Percentiles rank a stretch among this genome's conserved stretches.
Conservation (phyloP, 92 coral and sea anemone genomes). For the Scolanthus callimorphus region DNA sequence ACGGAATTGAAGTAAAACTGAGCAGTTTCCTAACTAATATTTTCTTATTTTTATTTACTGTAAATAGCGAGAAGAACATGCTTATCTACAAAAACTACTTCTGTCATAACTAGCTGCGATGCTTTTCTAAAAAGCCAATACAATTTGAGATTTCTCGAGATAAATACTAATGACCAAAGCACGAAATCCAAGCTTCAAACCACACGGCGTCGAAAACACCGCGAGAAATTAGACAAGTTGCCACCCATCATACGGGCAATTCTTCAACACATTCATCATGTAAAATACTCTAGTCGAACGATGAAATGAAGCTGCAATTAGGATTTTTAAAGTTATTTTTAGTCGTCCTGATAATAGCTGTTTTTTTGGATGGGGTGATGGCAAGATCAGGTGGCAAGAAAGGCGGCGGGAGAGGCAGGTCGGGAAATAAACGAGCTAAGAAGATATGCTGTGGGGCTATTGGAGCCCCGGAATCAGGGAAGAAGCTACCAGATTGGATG, state of each 20-base stretch:
- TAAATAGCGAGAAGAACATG: no score
- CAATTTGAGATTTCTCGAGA: neutral
- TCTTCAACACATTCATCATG: no score
- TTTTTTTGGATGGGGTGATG: neutral
- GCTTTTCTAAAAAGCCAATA: neutral
- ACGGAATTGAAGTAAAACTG: no score
- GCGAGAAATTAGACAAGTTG: neutral
- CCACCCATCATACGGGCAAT: neutral
- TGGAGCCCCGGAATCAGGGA: slow-evolving; percentile 3
- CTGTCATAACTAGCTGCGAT: no score
- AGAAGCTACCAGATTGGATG: slow-evolving; percentile 32
- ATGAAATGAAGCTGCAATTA: no score
- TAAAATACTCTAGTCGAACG: no score
- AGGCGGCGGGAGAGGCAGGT: neutral
- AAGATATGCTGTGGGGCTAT: neutral
- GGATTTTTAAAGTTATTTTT: no score
- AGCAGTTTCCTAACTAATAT: no score
- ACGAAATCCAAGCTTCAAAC: neutral
- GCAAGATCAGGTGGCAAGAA: neutral
- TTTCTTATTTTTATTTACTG: no score
- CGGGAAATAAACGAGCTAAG: neutral
- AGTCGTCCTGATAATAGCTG: neutral
- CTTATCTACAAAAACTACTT: no score
- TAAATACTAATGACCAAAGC: neutral
- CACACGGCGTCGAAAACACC: neutral